These are phyloP conservation scores for Agriotes lineatus DNA, from an alignment of 2,888 invertebrate genomes.

Conservation along the genomic window DNA sequence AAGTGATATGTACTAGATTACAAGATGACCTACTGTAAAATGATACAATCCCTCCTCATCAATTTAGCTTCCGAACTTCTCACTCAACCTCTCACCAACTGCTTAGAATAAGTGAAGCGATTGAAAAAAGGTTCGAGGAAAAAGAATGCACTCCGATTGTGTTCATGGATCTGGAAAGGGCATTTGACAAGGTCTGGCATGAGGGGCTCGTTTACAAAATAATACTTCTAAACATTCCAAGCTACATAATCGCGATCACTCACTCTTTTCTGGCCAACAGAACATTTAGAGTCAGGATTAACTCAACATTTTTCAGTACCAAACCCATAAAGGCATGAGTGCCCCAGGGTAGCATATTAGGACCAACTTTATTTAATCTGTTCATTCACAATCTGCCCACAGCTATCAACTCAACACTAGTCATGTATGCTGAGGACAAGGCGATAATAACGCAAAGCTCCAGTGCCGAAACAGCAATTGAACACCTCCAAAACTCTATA, in stretches of 20 bases:
- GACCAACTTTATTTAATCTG: constrained; percentile 2
- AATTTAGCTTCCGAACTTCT: constrained; percentile 16
- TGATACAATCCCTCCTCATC: constrained; percentile 9
- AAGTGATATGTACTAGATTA: background rate
- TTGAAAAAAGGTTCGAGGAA: background rate
- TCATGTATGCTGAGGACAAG: constrained; percentile 11
- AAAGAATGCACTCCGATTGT: background rate
- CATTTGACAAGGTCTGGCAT: too few relatives aligned
- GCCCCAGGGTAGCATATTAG: constrained; percentile 8
- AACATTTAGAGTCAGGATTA: background rate
- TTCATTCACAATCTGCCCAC: background rate
- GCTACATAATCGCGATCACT: background rate
- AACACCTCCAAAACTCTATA: constrained; percentile 5
- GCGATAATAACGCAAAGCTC: constrained; percentile 2
- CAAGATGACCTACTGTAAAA: background rate
- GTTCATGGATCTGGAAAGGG: background rate
- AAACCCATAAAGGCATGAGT: constrained; percentile 1
- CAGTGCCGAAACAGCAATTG: background rate
- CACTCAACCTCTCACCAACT: constrained; percentile 6
- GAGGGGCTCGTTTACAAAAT: constrained; percentile 8
- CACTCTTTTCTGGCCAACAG: background rate
- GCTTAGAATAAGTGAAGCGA: background rate
- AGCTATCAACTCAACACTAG: background rate
- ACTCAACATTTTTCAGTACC: background rate
- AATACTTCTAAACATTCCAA: background rate